Evolutionary conservation across 1,140 invertebrate species (phyloP).

Genomic region (Steinernema feltiae): DNA sequence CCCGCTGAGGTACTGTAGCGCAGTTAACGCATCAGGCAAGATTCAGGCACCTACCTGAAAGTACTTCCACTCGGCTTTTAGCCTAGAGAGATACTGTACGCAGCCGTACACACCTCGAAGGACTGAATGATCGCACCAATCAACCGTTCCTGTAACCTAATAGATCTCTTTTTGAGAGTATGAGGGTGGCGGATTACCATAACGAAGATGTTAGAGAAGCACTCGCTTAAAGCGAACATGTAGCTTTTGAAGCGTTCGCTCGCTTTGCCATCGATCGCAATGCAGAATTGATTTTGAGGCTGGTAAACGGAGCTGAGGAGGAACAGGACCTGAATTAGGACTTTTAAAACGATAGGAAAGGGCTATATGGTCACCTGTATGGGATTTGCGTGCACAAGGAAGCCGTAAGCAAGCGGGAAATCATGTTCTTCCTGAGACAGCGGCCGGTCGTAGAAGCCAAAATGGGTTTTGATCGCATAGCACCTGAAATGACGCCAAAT

Average conservation of each 20-base stretch:
- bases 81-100: too few relatives aligned
- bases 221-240: constrained; percentile 34
- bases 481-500: too few relatives aligned
- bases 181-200: constrained; percentile 31
- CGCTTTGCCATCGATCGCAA: constrained; percentile 42
- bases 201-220: constrained; percentile 46
- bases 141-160: not conserved
- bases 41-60: constrained; percentile 22
- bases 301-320: constrained; percentile 44
- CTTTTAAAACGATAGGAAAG: too few relatives aligned
- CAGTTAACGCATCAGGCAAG: constrained; percentile 37
- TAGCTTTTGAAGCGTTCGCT: constrained; percentile 32
- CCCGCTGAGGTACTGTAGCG: too few relatives aligned
- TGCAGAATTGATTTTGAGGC: constrained; percentile 50
- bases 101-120: constrained; percentile 42
- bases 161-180: not conserved
- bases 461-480: too few relatives aligned
- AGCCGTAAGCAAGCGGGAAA: too few relatives aligned
- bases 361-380: too few relatives aligned
- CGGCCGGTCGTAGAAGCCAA: too few relatives aligned
- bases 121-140: constrained; percentile 38
- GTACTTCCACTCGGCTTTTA: constrained; percentile 45
- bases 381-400: too few relatives aligned
- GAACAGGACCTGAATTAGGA: constrained; percentile 34
- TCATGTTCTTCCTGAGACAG: too few relatives aligned